Evolutionary conservation across 2,888 invertebrate genomes (phyloP).

Genomic region (Rhopalosiphum nymphaeae): DNA sequence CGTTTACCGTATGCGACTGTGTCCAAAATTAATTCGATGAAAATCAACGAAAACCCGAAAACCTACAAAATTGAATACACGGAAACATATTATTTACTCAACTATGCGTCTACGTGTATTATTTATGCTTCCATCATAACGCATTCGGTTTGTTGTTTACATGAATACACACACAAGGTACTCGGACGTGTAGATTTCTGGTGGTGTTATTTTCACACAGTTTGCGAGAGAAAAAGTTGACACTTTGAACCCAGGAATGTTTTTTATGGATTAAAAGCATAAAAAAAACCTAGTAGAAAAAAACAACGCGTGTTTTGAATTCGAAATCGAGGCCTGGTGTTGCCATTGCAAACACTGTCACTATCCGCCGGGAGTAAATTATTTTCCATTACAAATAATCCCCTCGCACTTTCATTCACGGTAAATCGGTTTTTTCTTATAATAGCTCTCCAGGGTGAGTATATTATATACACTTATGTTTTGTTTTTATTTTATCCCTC

Average conservation of each 20-base stretch:
- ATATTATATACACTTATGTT: neutral
- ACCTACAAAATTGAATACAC: neutral
- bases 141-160: neutral
- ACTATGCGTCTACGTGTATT: neutral
- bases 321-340: constrained; percentile 34
- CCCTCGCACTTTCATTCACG: neutral
- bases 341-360: neutral
- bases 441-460: constrained; percentile 15
- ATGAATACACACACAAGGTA: neutral
- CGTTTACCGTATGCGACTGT: neutral
- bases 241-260: neutral
- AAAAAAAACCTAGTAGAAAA: neutral
- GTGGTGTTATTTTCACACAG: neutral
- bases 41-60: constrained; percentile 3
- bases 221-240: constrained; percentile 20
- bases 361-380: constrained; percentile 39
- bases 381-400: constrained; percentile 56
- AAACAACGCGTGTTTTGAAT: constrained; percentile 49
- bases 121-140: neutral
- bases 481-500: neutral
- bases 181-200: neutral
- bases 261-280: constrained; percentile 43
- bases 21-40: neutral
- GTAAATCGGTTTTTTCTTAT: constrained; percentile 32
- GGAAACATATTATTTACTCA: neutral